These are phyloP conservation scores for Craterocephalus amniculus DNA, from an alignment of 2,797 vertebrate species.

Conservation along the genomic window DNA sequence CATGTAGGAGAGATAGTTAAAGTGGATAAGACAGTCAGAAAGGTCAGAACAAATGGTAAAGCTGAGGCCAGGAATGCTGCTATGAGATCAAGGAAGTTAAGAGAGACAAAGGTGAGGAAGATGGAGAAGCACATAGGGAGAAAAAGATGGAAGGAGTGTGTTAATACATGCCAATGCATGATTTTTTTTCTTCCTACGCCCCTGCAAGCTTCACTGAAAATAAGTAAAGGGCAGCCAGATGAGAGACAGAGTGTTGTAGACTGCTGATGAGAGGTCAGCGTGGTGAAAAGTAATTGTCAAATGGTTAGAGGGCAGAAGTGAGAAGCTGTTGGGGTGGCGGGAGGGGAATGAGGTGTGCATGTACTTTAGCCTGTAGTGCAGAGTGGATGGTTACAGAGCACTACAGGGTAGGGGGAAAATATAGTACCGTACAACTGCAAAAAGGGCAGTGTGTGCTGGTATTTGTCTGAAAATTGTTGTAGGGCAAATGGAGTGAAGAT, in stretches of 20 bases:
- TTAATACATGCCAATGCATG: conserved; percentile 41
- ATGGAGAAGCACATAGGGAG: conserved; percentile 16
- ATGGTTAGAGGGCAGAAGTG: conserved; percentile 68
- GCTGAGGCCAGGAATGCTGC: conserved; percentile 26
- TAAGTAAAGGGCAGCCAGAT: conserved; percentile 69
- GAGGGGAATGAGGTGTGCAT: conserved; percentile 64
- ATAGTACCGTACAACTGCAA: conserved; percentile 28
- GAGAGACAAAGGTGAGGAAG: conserved; percentile 47
- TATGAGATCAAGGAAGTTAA: conserved; percentile 50
- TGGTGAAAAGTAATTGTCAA: conserved; percentile 70
- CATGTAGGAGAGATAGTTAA: conserved; percentile 42
- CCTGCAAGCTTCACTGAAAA: conserved; percentile 54
- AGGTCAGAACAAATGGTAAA: conserved; percentile 55
- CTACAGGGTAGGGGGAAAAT: conserved; percentile 1
- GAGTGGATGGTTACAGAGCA: conserved; percentile 53
- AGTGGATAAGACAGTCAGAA: conserved; percentile 37
- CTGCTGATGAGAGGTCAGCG: conserved; percentile 65
- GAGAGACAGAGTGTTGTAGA: conserved; percentile 53
- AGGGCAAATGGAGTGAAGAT: conserved; percentile 59
- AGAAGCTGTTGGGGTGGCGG: conserved; percentile 57
- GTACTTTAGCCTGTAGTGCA: conserved; percentile 55
- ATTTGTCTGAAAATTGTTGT: conserved; percentile 60
- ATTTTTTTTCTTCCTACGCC: conserved; percentile 18
- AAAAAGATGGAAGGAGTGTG: conserved; percentile 27
- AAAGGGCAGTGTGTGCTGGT: conserved; percentile 61